Evolutionary conservation across 2,888 invertebrate species (phyloP), one percentile per base, ranked within the genome.

Genomic region (Nomada fucata): DNA sequence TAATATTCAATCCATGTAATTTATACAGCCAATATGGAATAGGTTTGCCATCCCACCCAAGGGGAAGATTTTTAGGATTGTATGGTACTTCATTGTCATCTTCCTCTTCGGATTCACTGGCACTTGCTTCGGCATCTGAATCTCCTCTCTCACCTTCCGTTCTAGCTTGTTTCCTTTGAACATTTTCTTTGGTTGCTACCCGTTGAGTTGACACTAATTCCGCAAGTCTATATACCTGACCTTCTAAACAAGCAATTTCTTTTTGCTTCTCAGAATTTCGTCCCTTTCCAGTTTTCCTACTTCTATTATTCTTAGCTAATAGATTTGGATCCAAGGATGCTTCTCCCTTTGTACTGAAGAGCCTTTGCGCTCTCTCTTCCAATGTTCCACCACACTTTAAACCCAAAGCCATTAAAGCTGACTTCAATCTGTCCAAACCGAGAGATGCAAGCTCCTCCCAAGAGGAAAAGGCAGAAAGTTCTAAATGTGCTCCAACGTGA

Each of bases 1-100:
- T 99, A 83, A 99, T 99, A 94, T 99, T 99, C 13, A 99, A 95
- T 0, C 99, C 99, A 92, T 99, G 99, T 9, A 99, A 95, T 94
- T 99, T 99, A 94, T 99, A 99, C 74, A 99, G 94, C 99, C 99
- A 99, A 94, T 99, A 99, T 0, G 99, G 99, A 86, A 96, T 96
- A 0, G 96, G 96, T 93, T 99, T 99, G 74, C 99, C 99, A 94
- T 99, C 99, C 99, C 99, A 99, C 0, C 99, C 99, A 0, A 99
- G 96, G 0, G 99, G 99, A 75, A 99, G 94, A 94, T 99, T 99
- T 94, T 99, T 99, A 0, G 99, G 99, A 95, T 99, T 99, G 94
- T 99, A 99, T 0, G 99, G 99, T 50, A 99, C 98, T 92, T 99
- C 98, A 84, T 98, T 98, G 88, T 98, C 98, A 81, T 96, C 96